Conservation (phyloP, 2,888 invertebrate genomes). For the Brachyptera putata region DNA sequence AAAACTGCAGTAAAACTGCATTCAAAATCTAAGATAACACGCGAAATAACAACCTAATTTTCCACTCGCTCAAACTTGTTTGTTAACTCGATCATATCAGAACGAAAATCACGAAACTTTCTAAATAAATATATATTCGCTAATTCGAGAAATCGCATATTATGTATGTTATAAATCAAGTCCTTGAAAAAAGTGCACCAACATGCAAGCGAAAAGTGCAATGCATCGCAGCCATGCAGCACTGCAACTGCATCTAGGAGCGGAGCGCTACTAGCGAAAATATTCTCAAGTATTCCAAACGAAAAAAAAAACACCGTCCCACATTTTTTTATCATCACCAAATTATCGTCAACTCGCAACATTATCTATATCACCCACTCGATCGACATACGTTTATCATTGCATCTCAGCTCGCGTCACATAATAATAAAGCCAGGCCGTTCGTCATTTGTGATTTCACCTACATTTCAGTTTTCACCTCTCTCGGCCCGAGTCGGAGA, state of each 20-base stretch:
- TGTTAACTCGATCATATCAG: no score
- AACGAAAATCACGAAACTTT: background rate
- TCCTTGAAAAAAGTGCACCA: conserved; percentile 14
- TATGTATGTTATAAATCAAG: background rate
- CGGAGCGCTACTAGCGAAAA: background rate
- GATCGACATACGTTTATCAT: no score
- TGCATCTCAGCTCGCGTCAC: no score
- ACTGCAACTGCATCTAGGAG: background rate
- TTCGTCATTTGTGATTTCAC: conserved; percentile 19
- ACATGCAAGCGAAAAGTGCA: conserved; percentile 10
- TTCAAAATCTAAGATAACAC: background rate
- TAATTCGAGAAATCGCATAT: conserved; percentile 6
- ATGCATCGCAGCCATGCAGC: background rate
- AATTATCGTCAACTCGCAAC: background rate
- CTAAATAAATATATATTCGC: conserved; percentile 9
- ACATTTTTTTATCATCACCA: background rate
- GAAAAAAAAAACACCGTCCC: background rate
- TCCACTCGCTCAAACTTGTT: background rate
- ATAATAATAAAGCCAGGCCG: no score
- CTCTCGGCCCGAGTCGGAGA: conserved; percentile 26
- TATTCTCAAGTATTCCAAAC: background rate
- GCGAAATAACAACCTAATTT: background rate
- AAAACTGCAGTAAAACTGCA: background rate
- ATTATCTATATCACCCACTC: no score
- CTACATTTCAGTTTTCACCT: conserved; percentile 27